Conservation (phyloP, 2,888 invertebrate species). For the Apamea crenata region DNA sequence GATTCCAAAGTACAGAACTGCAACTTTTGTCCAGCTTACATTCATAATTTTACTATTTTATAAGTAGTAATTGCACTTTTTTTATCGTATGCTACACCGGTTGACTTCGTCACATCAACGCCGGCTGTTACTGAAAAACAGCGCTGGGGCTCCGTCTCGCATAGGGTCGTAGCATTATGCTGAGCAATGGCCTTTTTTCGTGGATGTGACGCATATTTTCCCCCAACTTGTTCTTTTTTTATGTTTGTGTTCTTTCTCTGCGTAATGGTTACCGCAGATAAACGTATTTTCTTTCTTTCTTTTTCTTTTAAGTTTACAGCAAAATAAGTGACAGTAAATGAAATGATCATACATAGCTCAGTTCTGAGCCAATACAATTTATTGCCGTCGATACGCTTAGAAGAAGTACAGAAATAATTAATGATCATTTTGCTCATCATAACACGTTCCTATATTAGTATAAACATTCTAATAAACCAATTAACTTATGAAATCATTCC, state of each 20-base stretch:
- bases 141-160: too few species aligned
- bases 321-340: neutral
- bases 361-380: neutral
- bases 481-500: neutral
- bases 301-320: neutral
- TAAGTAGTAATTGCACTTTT: too few species aligned
- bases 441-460: neutral
- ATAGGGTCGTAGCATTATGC: too few species aligned
- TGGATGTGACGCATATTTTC: too few species aligned
- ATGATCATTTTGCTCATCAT: neutral
- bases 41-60: too few species aligned
- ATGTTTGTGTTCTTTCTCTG: too few species aligned
- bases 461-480: slow-evolving; percentile 11
- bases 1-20: neutral
- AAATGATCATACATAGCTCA: neutral
- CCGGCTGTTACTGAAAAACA: too few species aligned
- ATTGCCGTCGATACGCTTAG: neutral
- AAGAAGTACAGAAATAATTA: neutral
- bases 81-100: too few species aligned
- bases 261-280: too few species aligned
- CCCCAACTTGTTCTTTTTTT: too few species aligned
- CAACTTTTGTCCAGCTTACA: neutral
- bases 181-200: too few species aligned
- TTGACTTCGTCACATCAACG: too few species aligned
- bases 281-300: neutral